Conservation (phyloP, 2,888 invertebrate species). For the Galeopsomyia nigrocyanea region DNA sequence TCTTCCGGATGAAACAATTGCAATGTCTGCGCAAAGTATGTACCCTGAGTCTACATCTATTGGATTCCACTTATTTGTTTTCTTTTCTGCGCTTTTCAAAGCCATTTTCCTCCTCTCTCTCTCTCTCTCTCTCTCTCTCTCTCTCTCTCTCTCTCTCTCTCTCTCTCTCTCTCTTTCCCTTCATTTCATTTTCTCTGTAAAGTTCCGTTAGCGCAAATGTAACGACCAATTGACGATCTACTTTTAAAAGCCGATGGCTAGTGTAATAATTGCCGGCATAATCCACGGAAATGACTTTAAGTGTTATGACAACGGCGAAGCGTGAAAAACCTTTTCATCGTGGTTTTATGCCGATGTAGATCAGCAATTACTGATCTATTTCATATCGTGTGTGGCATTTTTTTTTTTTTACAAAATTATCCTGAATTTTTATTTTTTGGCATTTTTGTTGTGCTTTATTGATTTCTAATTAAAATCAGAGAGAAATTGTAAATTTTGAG, state of each 20-base stretch:
- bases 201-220: constrained; percentile 15
- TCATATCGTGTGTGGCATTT: too few relatives aligned
- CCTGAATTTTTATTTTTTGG: too few relatives aligned
- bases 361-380: too few relatives aligned
- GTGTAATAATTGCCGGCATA: constrained; percentile 47
- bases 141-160: neutral
- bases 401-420: too few relatives aligned
- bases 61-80: constrained; percentile 7
- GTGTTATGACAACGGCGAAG: constrained; percentile 3
- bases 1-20: too few relatives aligned
- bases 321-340: constrained; percentile 27
- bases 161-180: neutral
- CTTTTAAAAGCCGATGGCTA: constrained; percentile 43
- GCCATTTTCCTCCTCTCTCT: constrained; percentile 41
- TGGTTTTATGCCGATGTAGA: constrained; percentile 15
- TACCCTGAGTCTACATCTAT: too few relatives aligned
- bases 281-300: constrained; percentile 25
- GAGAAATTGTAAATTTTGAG: too few relatives aligned
- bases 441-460: too few relatives aligned
- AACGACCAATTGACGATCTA: constrained; percentile 44
- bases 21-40: too few relatives aligned
- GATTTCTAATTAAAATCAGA: too few relatives aligned
- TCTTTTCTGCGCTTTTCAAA: constrained; percentile 49
- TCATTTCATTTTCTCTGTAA: neutral
- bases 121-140: neutral